Evolutionary conservation across 2,113 vertebrate genomes (phyloP), one percentile per base, ranked within the genome.

Genomic region (Azemiops feae): DNA sequence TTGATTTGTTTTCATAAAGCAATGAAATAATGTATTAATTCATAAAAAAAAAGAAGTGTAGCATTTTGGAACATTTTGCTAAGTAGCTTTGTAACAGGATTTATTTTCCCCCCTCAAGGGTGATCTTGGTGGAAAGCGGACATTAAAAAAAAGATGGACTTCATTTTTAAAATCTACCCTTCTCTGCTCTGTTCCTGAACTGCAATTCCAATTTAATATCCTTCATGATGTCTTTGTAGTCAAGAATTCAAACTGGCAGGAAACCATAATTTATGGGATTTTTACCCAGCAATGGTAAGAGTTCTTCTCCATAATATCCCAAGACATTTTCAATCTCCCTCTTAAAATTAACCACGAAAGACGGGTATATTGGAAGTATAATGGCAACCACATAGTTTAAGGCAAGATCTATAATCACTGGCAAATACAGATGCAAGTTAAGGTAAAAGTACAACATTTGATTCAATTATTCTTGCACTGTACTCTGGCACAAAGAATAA

Each of bases 161-260:
- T 97, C 96, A 0, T 98, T 98, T 95, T 94, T 98, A 91, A 98
- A 98, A 95, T 96, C 98, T 92, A 97, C 95, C 92, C 97, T 98
- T 93, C 94, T 97, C 94, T 98, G 98, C 93, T 97, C 97, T 39
- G 14, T 97, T 85, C 96, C 97, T 45, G 97, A 97, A 93, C 96
- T 96, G 85, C 97, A 96, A 94, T 96, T 98, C 96, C 97, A 97
- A 85, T 97, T 97, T 93, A 94, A 93, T 47, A 89, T 98, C 93
- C 96, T 98, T 91, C 98, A 98, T 93, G 98, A 98, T 89, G 96
- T 98, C 93, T 98, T 98, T 95, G 96, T 98, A 85, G 97, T 98
- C 8, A 97, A 95, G 91, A 91, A 97, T 85, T 16, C 94, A 0
- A 95, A 96, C 95, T 98, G 98, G 98, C 97, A 95, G 92, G 95